Conservation (phyloP, 2,113 vertebrate genomes). For the Peromyscus californicus region DNA sequence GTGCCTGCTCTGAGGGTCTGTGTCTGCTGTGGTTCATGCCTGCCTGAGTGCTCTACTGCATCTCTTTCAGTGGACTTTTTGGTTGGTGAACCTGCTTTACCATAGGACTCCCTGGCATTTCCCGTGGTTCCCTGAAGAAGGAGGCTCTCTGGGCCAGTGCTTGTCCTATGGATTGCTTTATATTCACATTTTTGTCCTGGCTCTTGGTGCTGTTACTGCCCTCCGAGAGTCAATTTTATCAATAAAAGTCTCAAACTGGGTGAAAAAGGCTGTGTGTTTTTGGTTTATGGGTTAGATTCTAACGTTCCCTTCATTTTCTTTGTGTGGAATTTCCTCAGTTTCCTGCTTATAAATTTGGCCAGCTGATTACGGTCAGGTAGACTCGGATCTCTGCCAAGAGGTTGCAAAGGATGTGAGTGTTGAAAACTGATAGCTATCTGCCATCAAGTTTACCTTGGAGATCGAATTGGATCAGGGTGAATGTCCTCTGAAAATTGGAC, state of each 20-base stretch:
- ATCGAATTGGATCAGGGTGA: conserved; percentile 30
- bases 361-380: not conserved
- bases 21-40: not conserved
- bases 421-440: not conserved
- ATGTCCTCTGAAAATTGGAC: not conserved
- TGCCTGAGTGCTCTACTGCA: not conserved
- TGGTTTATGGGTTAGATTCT: conserved; percentile 57
- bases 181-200: not conserved
- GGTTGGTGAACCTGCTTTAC: not conserved
- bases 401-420: not conserved
- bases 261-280: not conserved
- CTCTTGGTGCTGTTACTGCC: not conserved
- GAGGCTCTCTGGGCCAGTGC: not conserved
- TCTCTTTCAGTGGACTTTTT: not conserved
- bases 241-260: conserved; percentile 54
- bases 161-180: not conserved
- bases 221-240: conserved; percentile 42
- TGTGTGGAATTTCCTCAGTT: conserved; percentile 36
- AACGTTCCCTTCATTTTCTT: conserved; percentile 18
- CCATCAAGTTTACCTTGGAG: not conserved
- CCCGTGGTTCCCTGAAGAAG: not conserved
- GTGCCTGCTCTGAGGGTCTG: not conserved
- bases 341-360: conserved; percentile 32
- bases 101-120: not conserved
- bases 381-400: not conserved